Evolutionary conservation across 2,888 invertebrate genomes (phyloP).

Genomic region (Eupithecia centaureata): DNA sequence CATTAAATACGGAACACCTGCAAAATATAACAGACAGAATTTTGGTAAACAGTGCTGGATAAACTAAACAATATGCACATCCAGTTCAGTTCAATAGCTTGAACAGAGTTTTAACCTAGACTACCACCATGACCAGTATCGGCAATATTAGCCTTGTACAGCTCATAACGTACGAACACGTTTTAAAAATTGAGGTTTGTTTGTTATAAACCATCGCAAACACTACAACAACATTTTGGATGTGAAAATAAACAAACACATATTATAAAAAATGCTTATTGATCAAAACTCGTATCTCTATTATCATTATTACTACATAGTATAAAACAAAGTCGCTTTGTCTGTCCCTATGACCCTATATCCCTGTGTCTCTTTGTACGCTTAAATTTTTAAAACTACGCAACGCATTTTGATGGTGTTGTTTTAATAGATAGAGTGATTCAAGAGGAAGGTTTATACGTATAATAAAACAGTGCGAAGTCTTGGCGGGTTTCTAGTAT

Average conservation of each 20-base stretch:
- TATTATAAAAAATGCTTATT: background rate
- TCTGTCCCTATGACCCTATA: too few species aligned
- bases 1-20: conserved; percentile 36
- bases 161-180: background rate
- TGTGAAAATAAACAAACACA: background rate
- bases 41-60: background rate
- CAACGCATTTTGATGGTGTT: too few species aligned
- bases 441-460: too few species aligned
- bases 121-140: background rate
- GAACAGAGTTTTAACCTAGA: background rate
- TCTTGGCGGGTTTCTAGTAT: too few species aligned
- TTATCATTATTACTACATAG: too few species aligned
- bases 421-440: too few species aligned
- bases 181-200: background rate
- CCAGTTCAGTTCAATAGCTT: background rate
- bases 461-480: too few species aligned
- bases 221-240: background rate
- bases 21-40: conserved; percentile 10
- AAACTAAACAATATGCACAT: background rate
- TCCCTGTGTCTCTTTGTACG: too few species aligned
- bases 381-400: too few species aligned
- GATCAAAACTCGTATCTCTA: background rate
- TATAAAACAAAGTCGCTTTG: too few species aligned
- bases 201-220: background rate
- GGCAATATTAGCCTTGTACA: background rate